phyloP scores from a whole-genome alignment of 2,113 vertebrate species.

The Eidolon helvum region DNA sequence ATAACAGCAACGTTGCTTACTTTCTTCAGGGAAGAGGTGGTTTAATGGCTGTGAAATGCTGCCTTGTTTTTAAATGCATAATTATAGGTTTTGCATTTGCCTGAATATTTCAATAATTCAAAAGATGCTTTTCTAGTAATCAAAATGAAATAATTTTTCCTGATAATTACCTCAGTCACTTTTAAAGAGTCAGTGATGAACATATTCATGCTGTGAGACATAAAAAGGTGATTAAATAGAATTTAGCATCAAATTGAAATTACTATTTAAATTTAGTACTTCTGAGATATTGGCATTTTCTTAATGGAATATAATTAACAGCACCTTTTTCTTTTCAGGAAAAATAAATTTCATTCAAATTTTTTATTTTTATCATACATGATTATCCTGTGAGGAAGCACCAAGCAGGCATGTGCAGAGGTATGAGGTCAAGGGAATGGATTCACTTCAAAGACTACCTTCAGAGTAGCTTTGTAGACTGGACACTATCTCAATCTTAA shows the following conservation, averaged over 20 bases:
- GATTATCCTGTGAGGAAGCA: not conserved
- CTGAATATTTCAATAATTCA: slow-evolving; percentile 67
- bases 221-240: slow-evolving; percentile 55
- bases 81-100: slow-evolving; percentile 55
- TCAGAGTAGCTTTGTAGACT: not conserved
- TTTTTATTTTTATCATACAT: not conserved
- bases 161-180: slow-evolving; percentile 51
- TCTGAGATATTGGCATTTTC: slow-evolving; percentile 17
- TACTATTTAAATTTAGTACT: slow-evolving; percentile 13
- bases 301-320: slow-evolving; percentile 23
- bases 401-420: not conserved
- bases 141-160: slow-evolving; percentile 56
- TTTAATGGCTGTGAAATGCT: slow-evolving; percentile 50
- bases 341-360: not conserved
- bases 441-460: not conserved
- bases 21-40: not conserved
- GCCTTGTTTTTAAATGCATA: slow-evolving; percentile 55
- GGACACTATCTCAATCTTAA: not conserved
- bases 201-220: slow-evolving; percentile 42
- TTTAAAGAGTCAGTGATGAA: slow-evolving; percentile 49
- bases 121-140: slow-evolving; percentile 60
- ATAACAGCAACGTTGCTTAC: not conserved
- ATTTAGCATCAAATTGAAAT: slow-evolving; percentile 52
- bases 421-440: not conserved
- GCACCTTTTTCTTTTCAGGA: not conserved